phyloP scores from a whole-genome alignment of 2,888 invertebrate species.

The Eupithecia abbreviata region DNA sequence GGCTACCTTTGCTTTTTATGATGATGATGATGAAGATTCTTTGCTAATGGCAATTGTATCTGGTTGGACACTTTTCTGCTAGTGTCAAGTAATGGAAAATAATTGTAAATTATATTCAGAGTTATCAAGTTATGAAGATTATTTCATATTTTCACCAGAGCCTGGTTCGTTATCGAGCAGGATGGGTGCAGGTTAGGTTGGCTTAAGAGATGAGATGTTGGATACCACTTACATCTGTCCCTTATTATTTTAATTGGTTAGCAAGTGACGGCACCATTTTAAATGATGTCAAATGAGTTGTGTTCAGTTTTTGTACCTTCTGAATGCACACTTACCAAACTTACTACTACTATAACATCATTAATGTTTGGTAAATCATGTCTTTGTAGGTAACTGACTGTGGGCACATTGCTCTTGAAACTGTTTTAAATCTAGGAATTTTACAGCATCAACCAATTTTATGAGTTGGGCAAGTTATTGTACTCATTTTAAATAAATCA shows the following conservation, averaged over 20 bases:
- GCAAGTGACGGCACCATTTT: neutral
- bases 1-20: neutral
- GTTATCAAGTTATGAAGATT: too few species aligned
- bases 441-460: neutral
- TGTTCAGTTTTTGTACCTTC: neutral
- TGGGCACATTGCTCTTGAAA: neutral
- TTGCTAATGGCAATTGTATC: too few species aligned
- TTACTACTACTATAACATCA: neutral
- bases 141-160: too few species aligned
- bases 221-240: too few species aligned
- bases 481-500: neutral
- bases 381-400: neutral
- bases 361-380: neutral
- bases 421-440: conserved; percentile 1
- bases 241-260: neutral
- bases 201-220: too few species aligned
- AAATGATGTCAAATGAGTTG: neutral
- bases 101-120: too few species aligned
- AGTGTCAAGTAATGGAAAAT: too few species aligned
- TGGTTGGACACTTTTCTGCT: too few species aligned
- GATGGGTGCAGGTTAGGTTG: too few species aligned
- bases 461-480: neutral
- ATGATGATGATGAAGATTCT: too few species aligned
- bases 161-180: too few species aligned
- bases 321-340: neutral